Evolutionary conservation across 2,797 vertebrate species (phyloP), one percentile per base, ranked within the genome.

Genomic region (Pangasius larnaudii): DNA sequence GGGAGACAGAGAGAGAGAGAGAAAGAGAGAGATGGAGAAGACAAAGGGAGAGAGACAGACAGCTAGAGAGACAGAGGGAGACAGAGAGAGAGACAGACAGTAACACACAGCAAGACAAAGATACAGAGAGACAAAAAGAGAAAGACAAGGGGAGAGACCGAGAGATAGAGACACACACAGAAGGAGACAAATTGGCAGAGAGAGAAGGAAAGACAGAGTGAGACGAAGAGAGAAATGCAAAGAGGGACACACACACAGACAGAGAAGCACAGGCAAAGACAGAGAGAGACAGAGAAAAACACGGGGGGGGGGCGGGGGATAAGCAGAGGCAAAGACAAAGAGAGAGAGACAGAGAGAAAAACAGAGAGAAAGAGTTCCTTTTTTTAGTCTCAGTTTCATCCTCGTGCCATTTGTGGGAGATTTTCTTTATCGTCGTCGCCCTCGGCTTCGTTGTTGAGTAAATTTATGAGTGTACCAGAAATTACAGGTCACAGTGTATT

Each of bases 401-500:
- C n/a, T 78, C 1, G 2, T 33, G 27, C 16, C 16, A 53, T 36
- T 79, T 79, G 77, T 24, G 53, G 30, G 53, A 58, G 51, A 58
- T 79, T 22, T 36, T 24, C 77, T 79, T 58, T 5, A 33, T 8
- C 1, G 51, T 58, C n/a, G 8, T 56, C 4, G 53, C 77, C 77
- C 18, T 79, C 16, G 51, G 77, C 77, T 36, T 11, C 16, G n/a
- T 33, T 18, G n/a, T 33, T 56, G 14, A 77, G 11, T 77, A 77
- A 51, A 51, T 51, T 77, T 51, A 77, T 30, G 27, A 33, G 75
- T 79, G 75, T 33, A 33, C 56, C n/a, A 79, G 75, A 36, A 79
- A 79, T 79, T 19, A 79, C 75, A 56, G 51, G 75, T 79, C 75
- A 56, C 51, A 9, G 1, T 79, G 75, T 56, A 33, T 79, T 79